Evolutionary conservation across 2,888 invertebrate species (phyloP).

Genomic region (Eristalis intricaria): DNA sequence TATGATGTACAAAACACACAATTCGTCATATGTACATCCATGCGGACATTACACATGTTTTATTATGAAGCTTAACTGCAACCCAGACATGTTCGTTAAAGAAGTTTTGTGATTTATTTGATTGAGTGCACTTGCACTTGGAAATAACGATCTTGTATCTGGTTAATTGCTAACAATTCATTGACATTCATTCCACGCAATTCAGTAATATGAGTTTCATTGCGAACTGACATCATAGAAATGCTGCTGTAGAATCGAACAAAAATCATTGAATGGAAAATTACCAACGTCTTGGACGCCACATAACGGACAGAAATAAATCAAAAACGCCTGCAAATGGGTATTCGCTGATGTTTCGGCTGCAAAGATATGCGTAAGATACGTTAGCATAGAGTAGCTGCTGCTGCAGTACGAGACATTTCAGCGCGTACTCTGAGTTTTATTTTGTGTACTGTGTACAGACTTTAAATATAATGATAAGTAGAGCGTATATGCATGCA

Average conservation of each 20-base stretch:
- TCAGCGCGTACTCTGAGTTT: background rate
- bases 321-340: background rate
- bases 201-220: background rate
- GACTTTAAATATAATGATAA: background rate
- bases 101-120: constrained; percentile 5
- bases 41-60: background rate
- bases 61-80: constrained; percentile 24
- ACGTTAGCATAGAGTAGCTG: background rate
- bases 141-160: constrained; percentile 8
- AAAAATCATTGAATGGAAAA: background rate
- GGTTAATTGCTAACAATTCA: constrained; percentile 22
- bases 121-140: constrained; percentile 42
- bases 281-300: background rate
- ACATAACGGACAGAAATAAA: background rate
- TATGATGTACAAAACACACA: background rate
- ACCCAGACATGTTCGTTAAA: constrained; percentile 39
- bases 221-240: background rate
- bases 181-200: background rate
- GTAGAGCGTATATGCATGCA: background rate
- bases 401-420: background rate
- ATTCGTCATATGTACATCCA: background rate
- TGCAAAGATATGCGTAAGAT: background rate
- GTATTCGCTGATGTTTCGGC: background rate
- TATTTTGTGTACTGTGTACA: background rate
- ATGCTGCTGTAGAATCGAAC: background rate